Percentiles rank a stretch among this genome's conserved stretches.
phyloP scores from a whole-genome alignment of 2,113 vertebrate genomes.

The Piaya cayana region DNA sequence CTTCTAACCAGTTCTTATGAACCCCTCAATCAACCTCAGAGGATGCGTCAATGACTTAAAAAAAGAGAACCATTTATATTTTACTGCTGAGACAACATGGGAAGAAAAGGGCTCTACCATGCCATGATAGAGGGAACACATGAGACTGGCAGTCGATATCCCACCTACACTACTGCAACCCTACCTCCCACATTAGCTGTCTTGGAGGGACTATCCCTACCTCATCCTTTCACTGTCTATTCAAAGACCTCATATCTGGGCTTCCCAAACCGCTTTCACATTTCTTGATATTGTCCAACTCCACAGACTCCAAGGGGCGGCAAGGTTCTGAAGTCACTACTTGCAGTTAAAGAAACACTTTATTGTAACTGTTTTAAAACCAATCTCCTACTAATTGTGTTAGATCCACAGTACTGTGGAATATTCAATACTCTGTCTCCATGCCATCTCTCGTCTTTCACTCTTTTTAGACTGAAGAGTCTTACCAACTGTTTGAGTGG shows the following conservation, averaged over 20 bases:
- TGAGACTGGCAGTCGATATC: neutral
- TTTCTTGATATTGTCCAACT: neutral
- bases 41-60: neutral
- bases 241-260: neutral
- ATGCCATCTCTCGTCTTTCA: neutral
- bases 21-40: neutral
- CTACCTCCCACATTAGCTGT: neutral
- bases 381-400: neutral
- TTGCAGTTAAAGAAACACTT: neutral
- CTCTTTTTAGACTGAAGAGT: neutral
- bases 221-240: neutral
- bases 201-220: neutral
- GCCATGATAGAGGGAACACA: fast-evolving
- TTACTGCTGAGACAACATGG: neutral
- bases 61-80: neutral
- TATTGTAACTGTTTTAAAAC: neutral
- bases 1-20: neutral
- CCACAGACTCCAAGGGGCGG: neutral
- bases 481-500: neutral
- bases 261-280: neutral
- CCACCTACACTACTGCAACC: neutral
- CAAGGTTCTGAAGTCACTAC: neutral
- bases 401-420: fast-evolving
- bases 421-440: neutral
- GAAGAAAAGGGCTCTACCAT: neutral